Percentiles rank a stretch among this genome's conserved stretches.
phyloP scores from a whole-genome alignment of 2,797 vertebrate genomes.

The Fringilla coelebs region DNA sequence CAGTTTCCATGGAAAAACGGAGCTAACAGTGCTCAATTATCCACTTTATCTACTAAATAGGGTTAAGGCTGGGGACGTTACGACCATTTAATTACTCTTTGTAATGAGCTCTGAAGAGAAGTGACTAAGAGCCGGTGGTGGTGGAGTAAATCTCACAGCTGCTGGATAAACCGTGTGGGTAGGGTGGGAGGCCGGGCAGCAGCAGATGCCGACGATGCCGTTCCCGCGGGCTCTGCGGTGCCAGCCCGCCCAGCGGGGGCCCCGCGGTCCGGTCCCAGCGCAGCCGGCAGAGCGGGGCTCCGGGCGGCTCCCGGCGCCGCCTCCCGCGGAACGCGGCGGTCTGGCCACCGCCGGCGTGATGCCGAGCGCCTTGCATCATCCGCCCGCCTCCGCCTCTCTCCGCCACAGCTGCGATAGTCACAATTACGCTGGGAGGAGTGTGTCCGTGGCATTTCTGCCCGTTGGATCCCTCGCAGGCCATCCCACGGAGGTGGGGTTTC shows the following conservation, averaged over 20 bases:
- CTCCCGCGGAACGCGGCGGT: not conserved
- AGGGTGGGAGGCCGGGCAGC: not conserved
- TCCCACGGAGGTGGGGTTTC: slow-evolving; percentile 20
- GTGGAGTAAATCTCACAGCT: not conserved
- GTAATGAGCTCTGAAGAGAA: slow-evolving; percentile 42
- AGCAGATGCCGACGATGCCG: not conserved
- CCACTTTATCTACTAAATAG: slow-evolving; percentile 35
- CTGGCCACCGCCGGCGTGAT: not conserved
- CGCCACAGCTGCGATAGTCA: not conserved
- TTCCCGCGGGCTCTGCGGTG: not conserved
- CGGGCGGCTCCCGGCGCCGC: not conserved
- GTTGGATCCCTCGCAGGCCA: not conserved
- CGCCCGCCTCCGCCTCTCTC: not conserved
- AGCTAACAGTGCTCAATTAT: slow-evolving; percentile 41
- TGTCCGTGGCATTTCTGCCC: not conserved
- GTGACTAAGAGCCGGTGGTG: not conserved
- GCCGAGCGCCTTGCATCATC: slow-evolving; percentile 54
- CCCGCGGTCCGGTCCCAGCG: not conserved
- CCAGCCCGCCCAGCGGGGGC: too few species aligned
- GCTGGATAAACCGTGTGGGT: not conserved
- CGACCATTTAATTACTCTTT: slow-evolving; percentile 39
- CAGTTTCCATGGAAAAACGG: slow-evolving; percentile 29
- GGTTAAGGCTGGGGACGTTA: not conserved
- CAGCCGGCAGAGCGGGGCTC: not conserved
- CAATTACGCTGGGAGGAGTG: slow-evolving; percentile 23